Percentiles rank a stretch among this genome's conserved stretches.
Evolutionary conservation across 92 coral and sea anemone species (phyloP).

Genomic region (Hydrozoanthus gracilis): DNA sequence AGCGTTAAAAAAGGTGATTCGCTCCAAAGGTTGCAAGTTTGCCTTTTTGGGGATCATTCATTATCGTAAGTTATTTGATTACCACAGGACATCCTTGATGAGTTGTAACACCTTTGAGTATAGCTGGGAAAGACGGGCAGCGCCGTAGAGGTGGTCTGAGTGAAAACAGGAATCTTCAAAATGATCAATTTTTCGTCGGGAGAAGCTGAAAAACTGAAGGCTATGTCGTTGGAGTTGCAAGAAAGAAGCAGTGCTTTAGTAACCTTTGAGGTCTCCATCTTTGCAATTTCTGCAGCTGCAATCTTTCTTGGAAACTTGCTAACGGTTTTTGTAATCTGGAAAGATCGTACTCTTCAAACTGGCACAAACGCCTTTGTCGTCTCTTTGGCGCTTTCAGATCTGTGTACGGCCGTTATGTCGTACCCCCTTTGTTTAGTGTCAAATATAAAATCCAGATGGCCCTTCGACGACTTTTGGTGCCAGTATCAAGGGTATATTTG

Average conservation of each 20-base stretch:
- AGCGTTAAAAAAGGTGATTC: no score
- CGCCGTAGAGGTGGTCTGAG: no score
- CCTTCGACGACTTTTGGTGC: neutral
- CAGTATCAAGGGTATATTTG: constrained; percentile 24
- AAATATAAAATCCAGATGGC: neutral
- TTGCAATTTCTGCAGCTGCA: neutral
- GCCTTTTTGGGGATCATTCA: no score
- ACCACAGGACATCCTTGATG: no score
- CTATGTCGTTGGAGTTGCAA: neutral
- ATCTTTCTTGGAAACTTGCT: neutral
- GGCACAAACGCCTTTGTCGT: constrained; percentile 8
- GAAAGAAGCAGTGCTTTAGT: neutral
- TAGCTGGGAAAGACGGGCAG: no score
- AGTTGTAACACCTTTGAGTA: no score
- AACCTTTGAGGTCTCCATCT: neutral
- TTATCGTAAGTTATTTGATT: no score
- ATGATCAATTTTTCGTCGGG: neutral
- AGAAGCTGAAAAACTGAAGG: neutral
- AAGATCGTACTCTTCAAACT: neutral
- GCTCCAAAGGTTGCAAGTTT: no score
- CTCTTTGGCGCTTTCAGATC: neutral
- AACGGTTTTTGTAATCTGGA: neutral
- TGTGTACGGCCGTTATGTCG: neutral
- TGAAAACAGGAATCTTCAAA: no score
- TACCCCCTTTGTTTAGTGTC: neutral